Base-by-base conservation (phyloP, 1,140 invertebrate species). In the Magallana gigas region DNA sequence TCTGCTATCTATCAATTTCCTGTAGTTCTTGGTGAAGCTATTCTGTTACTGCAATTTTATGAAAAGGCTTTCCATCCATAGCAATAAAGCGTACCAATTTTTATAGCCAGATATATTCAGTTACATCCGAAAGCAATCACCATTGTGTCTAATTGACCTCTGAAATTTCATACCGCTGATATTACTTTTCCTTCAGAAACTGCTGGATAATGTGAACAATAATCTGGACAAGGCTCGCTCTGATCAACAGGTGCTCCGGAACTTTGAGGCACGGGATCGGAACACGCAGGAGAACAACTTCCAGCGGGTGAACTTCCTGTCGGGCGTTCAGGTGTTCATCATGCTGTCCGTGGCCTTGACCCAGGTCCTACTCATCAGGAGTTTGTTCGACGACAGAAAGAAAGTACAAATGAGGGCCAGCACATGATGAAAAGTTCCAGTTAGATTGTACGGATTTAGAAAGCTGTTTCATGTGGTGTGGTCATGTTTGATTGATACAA, bases 251-350 rank as follows among this genome's bases (percentile, higher is more conserved):
- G 92, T 96, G 62, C 95, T 97, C 68, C 96, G 96, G 23, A 96
- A 97, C 1, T 96, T 96, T 90, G 97, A 98, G 94, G 96, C 97
- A 0, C 94, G 97, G 59, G 97, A 98, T 94, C 95, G 97, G 87
- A 97, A 97, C 94, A 91, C 97, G n/a, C 96, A 97, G 0, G 97
- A 98, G 93, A 95, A 96, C 18, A 97, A 97, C 92, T 97, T 96
- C 94, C 96, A 95, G 91, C 96, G 96, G 91, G 97, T 98, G 0
- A 97, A 97, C 93, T 95, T 94, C 6, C 97, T 97, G 96, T 97
- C 97, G 0, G 92, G 96, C 84, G 90, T 97, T 1, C 97, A 97
- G 90, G 96, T 97, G 4, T 90, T 95, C 29, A 92, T 97, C 9
- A 97, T 98, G 97, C 85, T 97, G 9, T 88, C 95, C 12, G 96